phyloP scores from a whole-genome alignment of 2,888 invertebrate species.

The Tiliacea citrago region DNA sequence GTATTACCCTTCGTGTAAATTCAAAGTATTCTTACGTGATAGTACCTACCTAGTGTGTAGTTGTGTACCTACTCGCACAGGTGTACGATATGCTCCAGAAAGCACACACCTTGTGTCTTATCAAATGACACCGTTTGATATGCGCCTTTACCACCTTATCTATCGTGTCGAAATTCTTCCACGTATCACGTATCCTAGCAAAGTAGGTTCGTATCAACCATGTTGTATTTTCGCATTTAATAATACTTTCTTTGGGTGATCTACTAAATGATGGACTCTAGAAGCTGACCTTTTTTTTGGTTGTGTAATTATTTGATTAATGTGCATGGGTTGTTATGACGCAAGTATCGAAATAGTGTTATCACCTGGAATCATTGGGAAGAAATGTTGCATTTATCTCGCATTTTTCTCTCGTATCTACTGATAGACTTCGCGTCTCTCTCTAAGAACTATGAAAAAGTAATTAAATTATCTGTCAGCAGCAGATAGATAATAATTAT shows the following conservation, averaged over 20 bases:
- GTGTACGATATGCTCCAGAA: constrained; percentile 79
- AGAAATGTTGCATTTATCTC: constrained; percentile 9
- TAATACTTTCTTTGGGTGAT: constrained; percentile 18
- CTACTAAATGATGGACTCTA: not conserved
- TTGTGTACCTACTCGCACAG: constrained; percentile 57
- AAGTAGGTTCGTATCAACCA: constrained; percentile 50
- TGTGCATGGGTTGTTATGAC: not conserved
- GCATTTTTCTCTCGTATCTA: constrained; percentile 1
- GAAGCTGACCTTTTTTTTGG: not conserved
- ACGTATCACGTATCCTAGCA: constrained; percentile 82
- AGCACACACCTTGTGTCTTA: constrained; percentile 86
- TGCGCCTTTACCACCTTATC: constrained; percentile 85
- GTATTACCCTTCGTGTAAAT: not conserved
- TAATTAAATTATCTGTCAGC: constrained; percentile 79
- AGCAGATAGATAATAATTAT: constrained; percentile 81
- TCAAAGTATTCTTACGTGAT: constrained; percentile 18
- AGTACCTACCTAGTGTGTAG: constrained; percentile 10
- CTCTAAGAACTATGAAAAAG: constrained; percentile 66
- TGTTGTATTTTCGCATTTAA: constrained; percentile 43
- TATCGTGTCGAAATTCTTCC: constrained; percentile 90
- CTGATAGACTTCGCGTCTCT: constrained; percentile 1
- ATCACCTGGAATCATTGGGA: constrained; percentile 38
- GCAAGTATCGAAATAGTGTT: constrained; percentile 19
- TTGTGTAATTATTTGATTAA: not conserved
- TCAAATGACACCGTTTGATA: constrained; percentile 90